Conservation (phyloP, 1,140 invertebrate species). For the Bathynomus jamesi region DNA sequence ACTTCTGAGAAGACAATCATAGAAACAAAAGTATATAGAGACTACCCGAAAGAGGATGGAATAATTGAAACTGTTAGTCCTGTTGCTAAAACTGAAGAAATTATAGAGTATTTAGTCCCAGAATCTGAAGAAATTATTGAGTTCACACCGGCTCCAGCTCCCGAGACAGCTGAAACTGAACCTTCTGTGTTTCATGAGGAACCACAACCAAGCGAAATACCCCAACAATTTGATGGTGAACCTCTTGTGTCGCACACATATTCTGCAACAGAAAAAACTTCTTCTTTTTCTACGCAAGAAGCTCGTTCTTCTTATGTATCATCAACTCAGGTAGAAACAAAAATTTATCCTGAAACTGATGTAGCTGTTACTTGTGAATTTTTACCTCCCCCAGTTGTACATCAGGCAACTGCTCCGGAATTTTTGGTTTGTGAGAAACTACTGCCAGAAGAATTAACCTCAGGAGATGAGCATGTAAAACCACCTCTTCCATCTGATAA, state of each 20-base stretch:
- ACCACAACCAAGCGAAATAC: too few relatives aligned
- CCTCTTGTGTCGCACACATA: background rate
- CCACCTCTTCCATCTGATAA: constrained; percentile 42
- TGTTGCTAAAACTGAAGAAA: background rate
- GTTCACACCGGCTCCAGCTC: constrained; percentile 3
- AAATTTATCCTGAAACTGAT: background rate
- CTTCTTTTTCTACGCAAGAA: background rate
- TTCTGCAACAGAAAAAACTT: background rate
- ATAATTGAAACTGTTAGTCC: background rate
- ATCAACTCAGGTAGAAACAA: background rate
- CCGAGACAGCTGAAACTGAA: background rate
- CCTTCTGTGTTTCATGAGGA: too few relatives aligned
- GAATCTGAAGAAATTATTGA: constrained; percentile 20
- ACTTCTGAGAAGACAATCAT: constrained; percentile 17
- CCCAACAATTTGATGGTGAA: background rate
- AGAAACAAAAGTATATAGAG: constrained; percentile 23
- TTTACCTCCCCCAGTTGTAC: too few relatives aligned
- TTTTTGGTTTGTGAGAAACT: background rate
- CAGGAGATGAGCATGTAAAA: constrained; percentile 45
- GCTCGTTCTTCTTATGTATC: background rate
- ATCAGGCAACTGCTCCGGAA: background rate
- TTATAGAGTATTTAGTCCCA: constrained; percentile 20
- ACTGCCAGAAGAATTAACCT: background rate
- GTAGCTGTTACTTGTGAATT: too few relatives aligned
- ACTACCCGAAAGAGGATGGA: background rate